Conservation (phyloP, 2,797 vertebrate species). For the Phataginus tricuspis region DNA sequence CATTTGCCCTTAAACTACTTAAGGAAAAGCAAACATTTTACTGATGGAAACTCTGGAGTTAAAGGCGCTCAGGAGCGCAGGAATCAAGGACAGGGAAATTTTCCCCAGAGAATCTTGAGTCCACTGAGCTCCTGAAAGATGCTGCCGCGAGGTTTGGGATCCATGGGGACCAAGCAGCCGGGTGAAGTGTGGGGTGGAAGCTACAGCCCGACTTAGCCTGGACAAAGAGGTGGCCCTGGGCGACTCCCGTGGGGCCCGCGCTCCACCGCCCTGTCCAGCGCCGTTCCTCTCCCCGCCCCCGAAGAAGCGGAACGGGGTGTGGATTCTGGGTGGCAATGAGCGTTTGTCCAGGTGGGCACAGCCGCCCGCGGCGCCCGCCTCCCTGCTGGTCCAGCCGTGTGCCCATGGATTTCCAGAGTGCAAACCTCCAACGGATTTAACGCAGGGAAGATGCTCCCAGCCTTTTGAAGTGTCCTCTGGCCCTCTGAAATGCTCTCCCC, state of each 20-base stretch:
- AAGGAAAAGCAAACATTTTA: background rate
- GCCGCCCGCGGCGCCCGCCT: too few relatives aligned
- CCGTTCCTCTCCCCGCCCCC: background rate
- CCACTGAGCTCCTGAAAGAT: background rate
- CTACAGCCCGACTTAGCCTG: background rate
- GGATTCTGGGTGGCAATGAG: background rate
- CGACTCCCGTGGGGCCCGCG: fast-evolving
- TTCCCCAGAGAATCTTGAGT: background rate
- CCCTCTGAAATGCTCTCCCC: slow-evolving; percentile 34
- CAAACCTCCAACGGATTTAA: background rate
- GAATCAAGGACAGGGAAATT: background rate
- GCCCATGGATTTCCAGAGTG: background rate
- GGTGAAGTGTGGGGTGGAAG: background rate
- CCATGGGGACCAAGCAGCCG: background rate
- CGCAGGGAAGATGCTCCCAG: background rate
- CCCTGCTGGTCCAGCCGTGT: background rate
- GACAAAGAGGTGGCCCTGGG: background rate
- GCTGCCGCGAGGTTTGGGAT: background rate
- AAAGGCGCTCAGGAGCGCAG: background rate
- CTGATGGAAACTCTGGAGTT: background rate
- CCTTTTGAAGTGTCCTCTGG: slow-evolving; percentile 1
- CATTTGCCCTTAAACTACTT: background rate
- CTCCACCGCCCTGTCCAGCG: background rate
- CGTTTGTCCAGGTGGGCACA: background rate
- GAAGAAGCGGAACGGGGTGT: background rate